Evolutionary conservation across 2,113 vertebrate species (phyloP).

Genomic region (Aepyceros melampus): DNA sequence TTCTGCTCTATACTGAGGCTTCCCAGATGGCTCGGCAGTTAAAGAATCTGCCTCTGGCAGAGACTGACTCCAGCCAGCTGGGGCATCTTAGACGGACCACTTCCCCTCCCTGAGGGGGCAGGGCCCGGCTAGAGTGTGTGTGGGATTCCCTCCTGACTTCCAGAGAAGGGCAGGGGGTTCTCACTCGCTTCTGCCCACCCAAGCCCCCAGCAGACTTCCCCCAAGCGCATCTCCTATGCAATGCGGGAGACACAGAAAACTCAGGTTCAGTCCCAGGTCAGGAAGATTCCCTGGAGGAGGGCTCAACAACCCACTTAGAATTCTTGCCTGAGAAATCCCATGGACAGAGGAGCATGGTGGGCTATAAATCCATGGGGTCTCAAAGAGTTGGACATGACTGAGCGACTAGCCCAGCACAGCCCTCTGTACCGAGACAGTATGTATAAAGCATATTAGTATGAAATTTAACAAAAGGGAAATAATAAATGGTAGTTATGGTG

Average conservation of each 20-base stretch:
- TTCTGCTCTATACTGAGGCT: not conserved
- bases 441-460: not conserved
- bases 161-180: not conserved
- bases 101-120: not conserved
- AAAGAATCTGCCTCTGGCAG: not conserved
- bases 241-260: not conserved
- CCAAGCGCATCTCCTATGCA: not conserved
- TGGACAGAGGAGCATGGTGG: not conserved
- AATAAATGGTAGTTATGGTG: too few relatives aligned
- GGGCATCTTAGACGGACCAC: not conserved
- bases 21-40: not conserved
- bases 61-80: not conserved
- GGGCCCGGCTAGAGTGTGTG: rapidly evolving
- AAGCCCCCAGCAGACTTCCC: not conserved
- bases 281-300: not conserved
- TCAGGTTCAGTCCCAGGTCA: not conserved
- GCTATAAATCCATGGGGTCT: not conserved
- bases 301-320: not conserved
- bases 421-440: not conserved
- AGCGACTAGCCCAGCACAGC: not conserved
- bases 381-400: not conserved
- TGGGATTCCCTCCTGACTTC: not conserved
- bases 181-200: not conserved
- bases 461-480: not conserved
- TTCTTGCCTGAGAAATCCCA: not conserved